A percentile compares a stretch with the other conserved stretches of the same genome.
phyloP scores from a whole-genome alignment of 2,797 vertebrate species.

The Sternotherus odoratus region DNA sequence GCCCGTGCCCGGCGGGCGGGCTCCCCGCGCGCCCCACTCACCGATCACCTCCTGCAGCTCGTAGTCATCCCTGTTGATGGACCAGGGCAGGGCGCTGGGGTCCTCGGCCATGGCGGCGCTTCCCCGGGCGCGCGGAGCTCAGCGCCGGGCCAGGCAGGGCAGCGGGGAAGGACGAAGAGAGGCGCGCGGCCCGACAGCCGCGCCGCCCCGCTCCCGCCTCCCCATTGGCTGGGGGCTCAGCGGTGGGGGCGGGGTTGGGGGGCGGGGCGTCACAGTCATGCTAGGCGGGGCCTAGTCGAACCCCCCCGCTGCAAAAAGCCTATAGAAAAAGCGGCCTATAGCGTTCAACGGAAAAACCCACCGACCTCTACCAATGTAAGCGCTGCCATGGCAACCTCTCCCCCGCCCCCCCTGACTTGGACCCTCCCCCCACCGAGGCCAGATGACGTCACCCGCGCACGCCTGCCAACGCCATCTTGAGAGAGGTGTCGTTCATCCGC shows the following conservation, averaged over 20 bases:
- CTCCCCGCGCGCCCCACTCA: constrained; percentile 79
- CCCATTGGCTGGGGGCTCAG: background rate
- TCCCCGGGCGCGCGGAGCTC: no score
- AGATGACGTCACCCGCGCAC: constrained; percentile 71
- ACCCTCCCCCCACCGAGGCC: constrained; percentile 80
- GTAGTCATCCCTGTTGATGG: constrained; percentile 98
- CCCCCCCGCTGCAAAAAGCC: no score
- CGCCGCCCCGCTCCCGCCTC: background rate
- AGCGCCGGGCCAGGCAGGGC: background rate
- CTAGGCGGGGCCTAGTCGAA: background rate
- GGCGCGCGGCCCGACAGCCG: background rate
- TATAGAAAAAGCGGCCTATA: background rate
- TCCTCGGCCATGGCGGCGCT: constrained; percentile 88
- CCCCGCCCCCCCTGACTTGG: constrained; percentile 84
- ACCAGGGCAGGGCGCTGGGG: constrained; percentile 94
- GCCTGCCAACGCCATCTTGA: constrained; percentile 49
- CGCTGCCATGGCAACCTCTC: constrained; percentile 19
- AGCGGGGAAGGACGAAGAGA: background rate
- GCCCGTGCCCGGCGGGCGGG: background rate
- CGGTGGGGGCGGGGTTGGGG: background rate
- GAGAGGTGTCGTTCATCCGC: constrained; percentile 11
- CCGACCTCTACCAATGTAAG: background rate
- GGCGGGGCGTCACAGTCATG: background rate
- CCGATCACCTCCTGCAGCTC: constrained; percentile 99
- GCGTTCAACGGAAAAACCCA: background rate